These are phyloP conservation scores for Chloebia gouldiae DNA, from an alignment of 2,113 vertebrate species.

Conservation along the genomic window DNA sequence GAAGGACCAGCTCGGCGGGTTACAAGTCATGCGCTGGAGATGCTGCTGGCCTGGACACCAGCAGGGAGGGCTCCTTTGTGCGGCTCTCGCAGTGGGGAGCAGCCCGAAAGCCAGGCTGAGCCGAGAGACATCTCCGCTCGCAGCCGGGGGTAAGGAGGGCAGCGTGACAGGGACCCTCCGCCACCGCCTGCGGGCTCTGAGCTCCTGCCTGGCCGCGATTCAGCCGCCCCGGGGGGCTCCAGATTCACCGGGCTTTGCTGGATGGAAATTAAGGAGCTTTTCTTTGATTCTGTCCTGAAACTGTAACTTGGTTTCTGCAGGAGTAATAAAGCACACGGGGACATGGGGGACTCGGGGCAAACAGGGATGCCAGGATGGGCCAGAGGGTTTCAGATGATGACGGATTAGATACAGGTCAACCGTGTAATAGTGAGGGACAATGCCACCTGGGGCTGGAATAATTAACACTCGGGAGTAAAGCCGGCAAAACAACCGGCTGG, in stretches of 20 bases:
- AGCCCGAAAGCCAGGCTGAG: neutral
- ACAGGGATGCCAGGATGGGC: neutral
- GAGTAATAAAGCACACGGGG: neutral
- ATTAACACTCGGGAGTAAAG: slow-evolving; percentile 40
- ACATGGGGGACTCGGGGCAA: neutral
- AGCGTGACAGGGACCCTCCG: neutral
- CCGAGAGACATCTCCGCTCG: neutral
- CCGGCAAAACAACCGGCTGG: neutral
- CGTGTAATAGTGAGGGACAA: slow-evolving; percentile 43
- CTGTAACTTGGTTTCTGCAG: neutral
- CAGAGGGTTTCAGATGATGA: slow-evolving; percentile 43
- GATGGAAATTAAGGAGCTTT: neutral
- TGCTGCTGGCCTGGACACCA: slow-evolving; percentile 29
- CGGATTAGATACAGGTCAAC: slow-evolving; percentile 57
- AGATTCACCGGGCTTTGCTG: neutral
- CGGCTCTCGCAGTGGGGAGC: neutral
- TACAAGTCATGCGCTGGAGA: slow-evolving; percentile 34
- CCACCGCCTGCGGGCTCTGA: neutral
- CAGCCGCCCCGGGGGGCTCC: neutral
- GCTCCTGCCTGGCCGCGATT: neutral
- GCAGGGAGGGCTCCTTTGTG: slow-evolving; percentile 47
- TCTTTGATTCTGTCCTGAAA: neutral
- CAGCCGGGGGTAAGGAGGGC: neutral
- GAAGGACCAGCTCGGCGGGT: slow-evolving; percentile 39
- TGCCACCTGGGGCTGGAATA: slow-evolving; percentile 63